A percentile compares a stretch with the other conserved stretches of the same genome.
These are phyloP conservation scores for Cephus pulcher DNA, from an alignment of 2,888 invertebrate species.

Conservation along the genomic window DNA sequence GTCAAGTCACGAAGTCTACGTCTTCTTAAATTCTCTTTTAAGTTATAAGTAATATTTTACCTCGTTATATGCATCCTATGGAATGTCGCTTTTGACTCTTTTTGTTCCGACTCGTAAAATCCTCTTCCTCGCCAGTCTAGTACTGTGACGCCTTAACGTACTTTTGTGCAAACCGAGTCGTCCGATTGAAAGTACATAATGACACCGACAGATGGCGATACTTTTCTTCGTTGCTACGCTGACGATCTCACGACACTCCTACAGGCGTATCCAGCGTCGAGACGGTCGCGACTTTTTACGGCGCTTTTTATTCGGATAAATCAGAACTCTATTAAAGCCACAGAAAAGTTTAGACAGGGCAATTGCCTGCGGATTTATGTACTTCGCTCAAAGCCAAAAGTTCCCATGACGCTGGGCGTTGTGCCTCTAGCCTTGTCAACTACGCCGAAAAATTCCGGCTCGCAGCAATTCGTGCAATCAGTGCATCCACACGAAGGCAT, in stretches of 20 bases:
- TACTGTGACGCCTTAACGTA: not conserved
- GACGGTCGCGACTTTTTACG: not conserved
- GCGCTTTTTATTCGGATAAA: not conserved
- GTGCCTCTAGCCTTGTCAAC: not conserved
- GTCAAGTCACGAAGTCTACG: not conserved
- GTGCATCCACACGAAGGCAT: not conserved
- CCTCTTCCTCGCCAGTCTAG: not conserved
- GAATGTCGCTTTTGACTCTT: not conserved
- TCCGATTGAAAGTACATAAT: not conserved
- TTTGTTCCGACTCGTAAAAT: not conserved
- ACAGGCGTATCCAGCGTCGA: not conserved
- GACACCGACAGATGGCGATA: not conserved
- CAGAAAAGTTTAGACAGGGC: conserved; percentile 10
- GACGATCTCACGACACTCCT: not conserved
- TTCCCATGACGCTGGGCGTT: not conserved
- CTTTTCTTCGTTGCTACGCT: not conserved
- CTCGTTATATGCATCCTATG: not conserved
- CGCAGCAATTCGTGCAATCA: not conserved
- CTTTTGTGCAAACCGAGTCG: not conserved
- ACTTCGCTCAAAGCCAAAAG: not conserved
- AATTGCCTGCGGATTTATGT: conserved; percentile 10
- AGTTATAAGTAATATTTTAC: not conserved
- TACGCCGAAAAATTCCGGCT: not conserved
- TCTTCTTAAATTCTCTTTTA: not conserved
- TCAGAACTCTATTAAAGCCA: conserved; percentile 2